Base-by-base conservation (phyloP, 2,888 invertebrate species). In the Rhagonycha fulva region DNA sequence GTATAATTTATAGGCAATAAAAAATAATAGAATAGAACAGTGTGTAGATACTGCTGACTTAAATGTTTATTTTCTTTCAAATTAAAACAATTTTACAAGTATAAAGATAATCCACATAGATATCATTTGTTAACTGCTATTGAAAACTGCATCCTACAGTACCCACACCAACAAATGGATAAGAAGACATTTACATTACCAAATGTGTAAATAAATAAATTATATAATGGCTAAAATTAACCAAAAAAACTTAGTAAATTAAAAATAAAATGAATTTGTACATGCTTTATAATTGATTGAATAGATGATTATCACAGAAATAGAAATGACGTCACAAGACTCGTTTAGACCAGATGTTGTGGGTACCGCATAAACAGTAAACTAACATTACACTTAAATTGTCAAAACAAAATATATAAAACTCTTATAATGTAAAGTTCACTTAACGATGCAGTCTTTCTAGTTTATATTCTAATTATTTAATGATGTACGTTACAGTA, bases 391-490 rank as follows among this genome's bases (percentile, higher is more conserved):
- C 84, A 85, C 83, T 82, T 84, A 85, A 86, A 84, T 81, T 81
- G 83, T 77, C 82, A 83, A 84, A 85, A 84, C 81, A 82, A 85
- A 85, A 66, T 84, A 79, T 83, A 81, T 84, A 85, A 85, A 79
- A 78, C 71, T 83, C 82, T 83, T 84, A 84, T 81, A 83, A 83
- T 84, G 84, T 84, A 86, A 82, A 85, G 83, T 86, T 87, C 85
- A 85, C 85, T 86, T 85, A 86, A 83, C 83, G 85, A 87, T 87
- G 88, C 88, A 88, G 87, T 88, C 87, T 88, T 87, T 86, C 86
- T 87, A 87, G 79, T 85, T 87, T 78, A 84, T 85, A 85, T 82
- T 84, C 86, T 86, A 87, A 86, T 83, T 85, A 85, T 86, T 86
- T 86, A 87, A 86, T 83, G 84, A 77, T 74, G 75, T 78, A 78